Evolutionary conservation across 1,140 invertebrate genomes (phyloP), one percentile per base, ranked within the genome.

Genomic region (Mylabris phalerata): DNA sequence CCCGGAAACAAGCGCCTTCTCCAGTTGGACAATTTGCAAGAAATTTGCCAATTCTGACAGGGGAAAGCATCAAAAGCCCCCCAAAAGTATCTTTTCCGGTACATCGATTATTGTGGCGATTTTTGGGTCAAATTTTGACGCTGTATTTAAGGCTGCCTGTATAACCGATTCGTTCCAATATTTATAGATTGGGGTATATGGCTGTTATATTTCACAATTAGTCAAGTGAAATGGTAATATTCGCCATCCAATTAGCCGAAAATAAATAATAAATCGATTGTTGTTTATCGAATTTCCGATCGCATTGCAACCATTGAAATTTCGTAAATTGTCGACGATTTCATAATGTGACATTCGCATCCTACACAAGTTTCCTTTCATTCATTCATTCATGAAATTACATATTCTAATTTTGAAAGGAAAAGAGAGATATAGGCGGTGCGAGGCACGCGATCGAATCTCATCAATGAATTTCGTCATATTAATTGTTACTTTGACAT

Each of bases 341-440:
- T 27, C 42, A 42, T 46, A 54, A 54, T 45, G 32, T 50, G 51
- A 41, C 51, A 38, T 54, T 32, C 32, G 32, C 51, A 45, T 54
- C 51, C 51, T 54, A 54, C 51, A 45, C 46, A 54, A 3, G 19
- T 48, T 32, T 32, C 32, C 32, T 19, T 19, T 19, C 32, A 44
- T 48, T 48, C 55, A 60, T 59, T 59, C 57, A 59, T 60, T 60
- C 59, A 60, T 60, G 50, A 60, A 60, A 60, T 60, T 60, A 32
- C 32, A 7, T 32, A 60, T 60, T 55, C 48, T 56, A 60, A 60
- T 56, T 60, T 54, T 32, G 32, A 32, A 32, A 32, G 32, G 32
- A 7, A 32, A 32, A 41, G 41, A 45, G 52, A 44, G 49, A 49
- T n/a, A 24, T 52, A 26, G 48, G 46, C 42, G 50, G 48, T 32